phyloP scores from a whole-genome alignment of 2,888 invertebrate species.

The Carabus problematicus region DNA sequence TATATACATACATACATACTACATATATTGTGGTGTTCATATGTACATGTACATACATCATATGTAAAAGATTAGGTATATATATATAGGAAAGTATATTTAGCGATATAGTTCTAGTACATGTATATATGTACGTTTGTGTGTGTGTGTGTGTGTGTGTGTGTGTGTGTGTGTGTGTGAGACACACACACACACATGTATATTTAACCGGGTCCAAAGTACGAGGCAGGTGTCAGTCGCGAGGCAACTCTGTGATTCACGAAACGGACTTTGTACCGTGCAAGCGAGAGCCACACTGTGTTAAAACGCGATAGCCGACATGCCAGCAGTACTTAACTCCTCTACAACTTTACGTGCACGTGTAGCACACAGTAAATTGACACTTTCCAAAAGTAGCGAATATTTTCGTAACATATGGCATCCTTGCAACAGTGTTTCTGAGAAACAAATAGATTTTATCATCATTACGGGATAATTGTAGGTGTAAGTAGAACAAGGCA shows the following conservation, averaged over 20 bases:
- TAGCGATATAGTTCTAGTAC: too few species aligned
- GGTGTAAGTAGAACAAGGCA: too few species aligned
- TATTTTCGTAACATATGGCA: too few species aligned
- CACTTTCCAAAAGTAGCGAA: constrained; percentile 4
- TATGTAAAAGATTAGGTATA: too few species aligned
- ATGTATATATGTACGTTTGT: neutral
- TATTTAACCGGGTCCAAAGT: constrained; percentile 60
- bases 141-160: neutral
- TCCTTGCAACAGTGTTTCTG: too few species aligned
- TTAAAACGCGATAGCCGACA: constrained; percentile 8
- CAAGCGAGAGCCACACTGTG: constrained; percentile 32
- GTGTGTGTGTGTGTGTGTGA: neutral
- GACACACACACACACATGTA: neutral
- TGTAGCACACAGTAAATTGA: neutral
- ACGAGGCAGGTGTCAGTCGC: constrained; percentile 53
- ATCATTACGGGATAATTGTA: too few species aligned
- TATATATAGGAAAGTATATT: too few species aligned
- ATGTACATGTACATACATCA: too few species aligned
- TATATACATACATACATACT: too few species aligned
- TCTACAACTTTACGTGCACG: constrained; percentile 3
- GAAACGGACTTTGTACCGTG: constrained; percentile 46
- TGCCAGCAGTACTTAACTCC: constrained; percentile 41
- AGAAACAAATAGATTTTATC: too few species aligned
- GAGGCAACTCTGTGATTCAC: constrained; percentile 43
- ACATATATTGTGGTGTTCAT: too few species aligned